Percentiles rank a stretch among this genome's conserved stretches.
These are phyloP conservation scores for Julus scandinavius DNA, from an alignment of 2,888 invertebrate genomes.

Conservation along the genomic window DNA sequence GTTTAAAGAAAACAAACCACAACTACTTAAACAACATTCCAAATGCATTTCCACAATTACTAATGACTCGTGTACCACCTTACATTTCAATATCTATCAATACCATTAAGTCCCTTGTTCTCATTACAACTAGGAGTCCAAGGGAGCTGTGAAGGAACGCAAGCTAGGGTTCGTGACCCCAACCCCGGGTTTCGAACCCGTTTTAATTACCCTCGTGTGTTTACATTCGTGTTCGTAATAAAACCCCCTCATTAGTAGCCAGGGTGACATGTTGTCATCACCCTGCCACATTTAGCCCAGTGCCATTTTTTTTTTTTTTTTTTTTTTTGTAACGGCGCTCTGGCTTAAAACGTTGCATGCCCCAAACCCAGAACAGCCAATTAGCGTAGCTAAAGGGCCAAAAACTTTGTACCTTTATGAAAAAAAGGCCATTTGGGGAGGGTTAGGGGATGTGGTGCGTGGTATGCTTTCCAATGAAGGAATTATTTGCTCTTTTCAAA, in stretches of 20 bases:
- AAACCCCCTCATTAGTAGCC: conserved; percentile 23
- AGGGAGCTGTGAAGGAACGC: not conserved
- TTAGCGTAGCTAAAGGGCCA: not conserved
- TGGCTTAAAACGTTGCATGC: not conserved
- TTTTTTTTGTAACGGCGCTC: not conserved
- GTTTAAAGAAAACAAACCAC: no score
- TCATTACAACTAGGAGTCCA: not conserved
- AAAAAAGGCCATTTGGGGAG: not conserved
- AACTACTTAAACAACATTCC: no score
- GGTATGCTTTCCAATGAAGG: not conserved
- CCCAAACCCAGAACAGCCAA: not conserved
- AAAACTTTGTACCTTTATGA: not conserved
- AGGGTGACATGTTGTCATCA: conserved; percentile 21
- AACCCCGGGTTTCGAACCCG: not conserved
- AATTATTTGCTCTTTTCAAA: not conserved
- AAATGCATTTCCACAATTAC: no score
- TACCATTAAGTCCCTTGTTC: not conserved
- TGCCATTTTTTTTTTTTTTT: not conserved
- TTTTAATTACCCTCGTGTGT: conserved; percentile 16
- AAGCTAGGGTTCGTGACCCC: not conserved
- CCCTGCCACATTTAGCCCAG: conserved; percentile 25
- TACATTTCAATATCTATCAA: no score
- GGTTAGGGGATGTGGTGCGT: not conserved
- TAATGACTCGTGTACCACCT: no score
- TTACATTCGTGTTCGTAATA: conserved; percentile 27